Conservation (phyloP, 2,888 invertebrate species). For the Blastobasis adustella region DNA sequence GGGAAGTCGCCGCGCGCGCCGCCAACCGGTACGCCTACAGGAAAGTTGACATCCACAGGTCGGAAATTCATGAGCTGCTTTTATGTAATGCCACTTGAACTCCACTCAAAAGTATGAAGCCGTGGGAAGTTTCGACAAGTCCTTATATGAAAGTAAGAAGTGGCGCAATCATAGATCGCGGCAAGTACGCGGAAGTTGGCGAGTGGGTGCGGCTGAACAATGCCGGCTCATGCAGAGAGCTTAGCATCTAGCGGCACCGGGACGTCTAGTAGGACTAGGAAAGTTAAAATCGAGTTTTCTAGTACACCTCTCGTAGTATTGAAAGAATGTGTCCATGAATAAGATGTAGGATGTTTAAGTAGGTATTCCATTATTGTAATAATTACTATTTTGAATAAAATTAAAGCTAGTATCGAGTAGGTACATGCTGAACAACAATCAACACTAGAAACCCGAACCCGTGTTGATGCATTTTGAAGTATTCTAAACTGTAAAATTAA, state of each 20-base stretch:
- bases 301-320: too few relatives aligned
- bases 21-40: slow-evolving; percentile 28
- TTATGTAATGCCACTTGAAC: slow-evolving; percentile 47
- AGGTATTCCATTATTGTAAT: too few relatives aligned
- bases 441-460: too few relatives aligned
- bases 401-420: too few relatives aligned
- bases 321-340: too few relatives aligned
- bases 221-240: slow-evolving; percentile 25
- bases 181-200: slow-evolving; percentile 3
- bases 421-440: too few relatives aligned
- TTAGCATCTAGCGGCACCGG: neutral
- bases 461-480: too few relatives aligned
- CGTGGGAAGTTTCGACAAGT: slow-evolving; percentile 41
- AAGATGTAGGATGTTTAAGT: too few relatives aligned
- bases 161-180: slow-evolving; percentile 30
- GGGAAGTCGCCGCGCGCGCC: slow-evolving; percentile 29
- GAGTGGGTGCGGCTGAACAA: slow-evolving; percentile 6
- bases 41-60: slow-evolving; percentile 27
- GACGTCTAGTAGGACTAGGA: too few relatives aligned
- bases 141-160: slow-evolving; percentile 43
- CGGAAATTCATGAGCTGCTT: slow-evolving; percentile 39
- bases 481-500: too few relatives aligned
- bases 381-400: too few relatives aligned
- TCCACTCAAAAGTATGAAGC: slow-evolving; percentile 36
- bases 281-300: too few relatives aligned